phyloP scores from a whole-genome alignment of 1,140 invertebrate genomes.

The Laupala kohalensis region DNA sequence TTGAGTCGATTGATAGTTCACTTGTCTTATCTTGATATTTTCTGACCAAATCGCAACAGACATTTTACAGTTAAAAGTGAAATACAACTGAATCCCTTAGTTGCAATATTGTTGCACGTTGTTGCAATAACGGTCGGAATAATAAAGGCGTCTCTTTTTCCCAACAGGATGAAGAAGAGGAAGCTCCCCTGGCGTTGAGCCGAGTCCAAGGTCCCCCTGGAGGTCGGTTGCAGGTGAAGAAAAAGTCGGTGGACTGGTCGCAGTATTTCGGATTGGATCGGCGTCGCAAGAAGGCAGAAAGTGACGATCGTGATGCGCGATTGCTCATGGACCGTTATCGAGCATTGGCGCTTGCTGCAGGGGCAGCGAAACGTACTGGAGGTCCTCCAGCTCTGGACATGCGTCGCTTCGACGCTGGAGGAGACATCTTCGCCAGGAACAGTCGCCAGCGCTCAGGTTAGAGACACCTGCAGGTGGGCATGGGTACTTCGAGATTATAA shows the following conservation, averaged over 20 bases:
- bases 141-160: no score
- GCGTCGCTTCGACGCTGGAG: not conserved
- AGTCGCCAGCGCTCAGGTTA: not conserved
- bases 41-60: no score
- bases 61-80: no score
- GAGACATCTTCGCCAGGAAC: not conserved
- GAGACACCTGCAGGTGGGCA: not conserved
- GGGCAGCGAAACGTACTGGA: not conserved
- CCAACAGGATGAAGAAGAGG: no score
- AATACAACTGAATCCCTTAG: no score
- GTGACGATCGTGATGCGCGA: constrained; percentile 31
- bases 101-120: no score
- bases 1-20: no score
- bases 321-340: constrained; percentile 40
- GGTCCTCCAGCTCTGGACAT: not conserved
- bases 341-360: constrained; percentile 23
- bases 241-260: constrained; percentile 73
- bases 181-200: not conserved
- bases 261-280: constrained; percentile 72
- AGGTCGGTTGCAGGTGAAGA: constrained; percentile 33
- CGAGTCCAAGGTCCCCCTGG: not conserved
- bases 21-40: no score
- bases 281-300: constrained; percentile 47
- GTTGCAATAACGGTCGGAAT: no score
- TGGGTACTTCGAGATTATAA: no score